Conservation (phyloP, 2,797 vertebrate genomes). For the Agapornis canus region DNA sequence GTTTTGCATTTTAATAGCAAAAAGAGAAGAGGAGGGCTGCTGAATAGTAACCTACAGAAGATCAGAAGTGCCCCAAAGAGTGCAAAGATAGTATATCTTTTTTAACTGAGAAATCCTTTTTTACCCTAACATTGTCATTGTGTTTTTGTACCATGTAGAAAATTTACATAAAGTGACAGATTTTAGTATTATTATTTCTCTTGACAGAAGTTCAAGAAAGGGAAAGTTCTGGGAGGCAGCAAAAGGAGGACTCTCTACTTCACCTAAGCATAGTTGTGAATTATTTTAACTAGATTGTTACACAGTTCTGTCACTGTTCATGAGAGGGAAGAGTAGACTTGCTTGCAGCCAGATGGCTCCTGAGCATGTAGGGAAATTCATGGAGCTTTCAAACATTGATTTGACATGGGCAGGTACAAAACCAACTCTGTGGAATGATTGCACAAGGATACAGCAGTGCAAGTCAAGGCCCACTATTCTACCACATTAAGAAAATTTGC, state of each 20-base stretch:
- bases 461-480: not conserved
- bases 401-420: not conserved
- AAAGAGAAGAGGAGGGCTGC: not conserved
- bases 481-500: not conserved
- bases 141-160: not conserved
- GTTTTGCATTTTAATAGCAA: not conserved
- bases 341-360: not conserved
- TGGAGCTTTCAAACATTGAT: not conserved
- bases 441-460: not conserved
- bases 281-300: not conserved
- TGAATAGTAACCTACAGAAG: not conserved
- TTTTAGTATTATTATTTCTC: not conserved
- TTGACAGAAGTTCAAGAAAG: not conserved
- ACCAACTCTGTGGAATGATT: not conserved
- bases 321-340: not conserved
- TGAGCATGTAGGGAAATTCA: not conserved
- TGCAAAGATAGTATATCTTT: not conserved
- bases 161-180: not conserved
- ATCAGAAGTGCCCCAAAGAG: not conserved
- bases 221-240: not conserved
- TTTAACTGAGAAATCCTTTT: not conserved
- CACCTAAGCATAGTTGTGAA: not conserved
- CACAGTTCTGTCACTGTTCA: not conserved
- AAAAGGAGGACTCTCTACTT: not conserved
- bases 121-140: accelerated